These are phyloP conservation scores for Seira musarum DNA, from an alignment of 2,888 invertebrate genomes.

Conservation along the genomic window DNA sequence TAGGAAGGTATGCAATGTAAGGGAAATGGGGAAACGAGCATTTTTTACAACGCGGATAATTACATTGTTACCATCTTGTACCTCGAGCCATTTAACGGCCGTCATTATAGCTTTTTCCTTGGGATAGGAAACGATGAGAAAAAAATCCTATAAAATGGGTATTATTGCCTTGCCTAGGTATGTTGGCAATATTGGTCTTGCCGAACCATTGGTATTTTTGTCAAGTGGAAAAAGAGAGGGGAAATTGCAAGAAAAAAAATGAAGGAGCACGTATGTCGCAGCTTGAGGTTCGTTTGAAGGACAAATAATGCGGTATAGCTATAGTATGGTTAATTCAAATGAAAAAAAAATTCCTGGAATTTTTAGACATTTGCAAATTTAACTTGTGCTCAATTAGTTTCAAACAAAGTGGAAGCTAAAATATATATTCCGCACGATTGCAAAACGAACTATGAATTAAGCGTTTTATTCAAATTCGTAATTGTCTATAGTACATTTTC, in stretches of 20 bases:
- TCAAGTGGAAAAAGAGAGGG: slow-evolving; percentile 24
- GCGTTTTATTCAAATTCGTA: too few relatives aligned
- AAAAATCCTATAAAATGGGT: slow-evolving; percentile 47
- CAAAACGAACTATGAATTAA: too few relatives aligned
- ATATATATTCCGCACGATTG: too few relatives aligned
- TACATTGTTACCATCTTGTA: slow-evolving; percentile 70
- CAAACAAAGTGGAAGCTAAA: too few relatives aligned
- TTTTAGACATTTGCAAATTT: too few relatives aligned
- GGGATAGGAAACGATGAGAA: background rate
- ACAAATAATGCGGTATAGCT: too few relatives aligned
- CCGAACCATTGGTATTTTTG: background rate
- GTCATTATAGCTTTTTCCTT: slow-evolving; percentile 38
- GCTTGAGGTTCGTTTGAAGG: too few relatives aligned
- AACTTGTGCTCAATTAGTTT: too few relatives aligned
- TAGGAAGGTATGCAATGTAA: slow-evolving; percentile 5
- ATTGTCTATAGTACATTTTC: too few relatives aligned
- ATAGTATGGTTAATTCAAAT: background rate
- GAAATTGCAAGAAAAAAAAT: slow-evolving; percentile 19
- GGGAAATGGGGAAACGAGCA: slow-evolving; percentile 50
- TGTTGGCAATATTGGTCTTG: background rate
- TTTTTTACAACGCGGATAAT: slow-evolving; percentile 65
- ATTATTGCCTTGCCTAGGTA: slow-evolving; percentile 37
- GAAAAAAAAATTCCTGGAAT: too few relatives aligned
- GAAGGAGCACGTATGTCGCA: background rate
- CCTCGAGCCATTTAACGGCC: slow-evolving; percentile 63